Evolutionary conservation across 2,888 invertebrate species (phyloP).

Genomic region (Drosophila infuscata): DNA sequence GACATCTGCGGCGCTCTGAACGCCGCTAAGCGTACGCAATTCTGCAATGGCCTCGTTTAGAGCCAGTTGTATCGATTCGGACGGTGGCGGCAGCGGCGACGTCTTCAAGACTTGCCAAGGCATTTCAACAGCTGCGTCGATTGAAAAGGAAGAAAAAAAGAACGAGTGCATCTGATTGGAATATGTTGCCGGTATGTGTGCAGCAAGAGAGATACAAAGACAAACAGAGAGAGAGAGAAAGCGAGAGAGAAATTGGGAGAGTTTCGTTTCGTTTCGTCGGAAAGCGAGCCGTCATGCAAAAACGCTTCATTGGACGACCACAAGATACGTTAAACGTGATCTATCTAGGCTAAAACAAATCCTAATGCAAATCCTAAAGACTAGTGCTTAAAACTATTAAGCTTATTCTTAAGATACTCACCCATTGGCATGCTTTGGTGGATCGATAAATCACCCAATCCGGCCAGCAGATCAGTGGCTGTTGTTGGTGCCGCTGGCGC

Average conservation of each 20-base stretch:
- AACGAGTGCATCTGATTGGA: slow-evolving; percentile 84
- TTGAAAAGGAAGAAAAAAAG: slow-evolving; percentile 83
- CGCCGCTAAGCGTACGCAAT: slow-evolving; percentile 71
- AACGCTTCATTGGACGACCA: slow-evolving; percentile 39
- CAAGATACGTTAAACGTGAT: slow-evolving; percentile 23
- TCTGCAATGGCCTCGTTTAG: slow-evolving; percentile 63
- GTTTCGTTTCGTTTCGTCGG: not conserved
- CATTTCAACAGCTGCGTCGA: slow-evolving; percentile 67
- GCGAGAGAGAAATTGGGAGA: not conserved
- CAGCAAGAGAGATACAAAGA: slow-evolving; percentile 50
- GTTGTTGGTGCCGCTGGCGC: slow-evolving; percentile 57
- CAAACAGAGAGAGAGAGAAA: slow-evolving; percentile 6
- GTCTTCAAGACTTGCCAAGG: slow-evolving; percentile 44
- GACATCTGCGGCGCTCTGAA: slow-evolving; percentile 83
- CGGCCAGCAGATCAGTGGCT: slow-evolving; percentile 85
- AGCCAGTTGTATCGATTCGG: slow-evolving; percentile 52
- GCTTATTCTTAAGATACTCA: slow-evolving; percentile 65
- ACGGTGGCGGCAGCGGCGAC: slow-evolving; percentile 36
- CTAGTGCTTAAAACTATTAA: slow-evolving; percentile 14
- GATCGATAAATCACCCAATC: slow-evolving; percentile 85
- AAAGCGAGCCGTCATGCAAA: slow-evolving; percentile 56
- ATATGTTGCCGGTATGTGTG: slow-evolving; percentile 79
- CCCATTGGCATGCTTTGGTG: slow-evolving; percentile 84
- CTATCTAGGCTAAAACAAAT: slow-evolving; percentile 31
- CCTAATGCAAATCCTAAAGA: slow-evolving; percentile 42